phyloP scores from a whole-genome alignment of 2,888 invertebrate species.

The Junonia oenone region DNA sequence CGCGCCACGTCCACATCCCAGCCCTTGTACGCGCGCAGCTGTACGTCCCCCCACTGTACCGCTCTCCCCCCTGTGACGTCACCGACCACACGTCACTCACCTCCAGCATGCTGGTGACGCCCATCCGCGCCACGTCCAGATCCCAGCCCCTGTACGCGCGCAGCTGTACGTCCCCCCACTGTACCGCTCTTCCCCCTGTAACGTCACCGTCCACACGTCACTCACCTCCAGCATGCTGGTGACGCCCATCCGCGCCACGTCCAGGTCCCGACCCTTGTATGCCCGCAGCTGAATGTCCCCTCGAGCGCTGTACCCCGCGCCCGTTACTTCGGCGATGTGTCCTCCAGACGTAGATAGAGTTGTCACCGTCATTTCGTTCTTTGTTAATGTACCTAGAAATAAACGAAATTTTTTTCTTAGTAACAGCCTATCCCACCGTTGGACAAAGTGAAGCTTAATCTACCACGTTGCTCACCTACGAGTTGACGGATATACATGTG shows the following conservation, averaged over 20 bases:
- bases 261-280: conserved; percentile 85
- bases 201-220: too few species aligned
- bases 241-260: conserved; percentile 86
- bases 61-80: too few species aligned
- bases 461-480: too few species aligned
- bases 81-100: conserved; percentile 71
- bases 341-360: conserved; percentile 95
- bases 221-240: conserved; percentile 89
- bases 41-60: conserved; percentile 93
- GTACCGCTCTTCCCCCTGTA: too few species aligned
- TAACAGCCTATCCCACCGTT: too few species aligned
- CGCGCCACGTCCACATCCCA: too few species aligned
- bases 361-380: conserved; percentile 99
- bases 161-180: conserved; percentile 91
- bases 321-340: conserved; percentile 93
- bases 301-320: conserved; percentile 93
- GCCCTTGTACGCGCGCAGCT: conserved; percentile 80
- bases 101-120: conserved; percentile 90
- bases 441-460: too few species aligned
- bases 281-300: conserved; percentile 88
- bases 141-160: conserved; percentile 84
- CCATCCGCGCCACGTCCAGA: conserved; percentile 85
- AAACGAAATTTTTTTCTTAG: too few species aligned
- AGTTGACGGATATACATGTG: too few species aligned
- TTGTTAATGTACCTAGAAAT: conserved; percentile 87